Conservation (phyloP, 2,888 invertebrate genomes). For the Megastigmus dorsalis region DNA sequence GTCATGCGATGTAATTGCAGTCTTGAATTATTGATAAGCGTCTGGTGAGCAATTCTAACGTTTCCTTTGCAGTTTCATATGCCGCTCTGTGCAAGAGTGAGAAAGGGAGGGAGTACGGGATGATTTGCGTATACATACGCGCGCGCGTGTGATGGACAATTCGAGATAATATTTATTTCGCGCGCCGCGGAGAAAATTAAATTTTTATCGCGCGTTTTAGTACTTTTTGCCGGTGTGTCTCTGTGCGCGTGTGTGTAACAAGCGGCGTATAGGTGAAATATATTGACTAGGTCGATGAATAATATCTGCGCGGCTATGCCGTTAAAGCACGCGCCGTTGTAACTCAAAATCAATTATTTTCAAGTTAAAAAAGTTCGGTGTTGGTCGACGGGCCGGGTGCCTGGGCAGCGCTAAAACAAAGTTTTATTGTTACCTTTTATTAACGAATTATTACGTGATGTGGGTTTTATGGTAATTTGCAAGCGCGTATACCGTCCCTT, state of each 20-base stretch:
- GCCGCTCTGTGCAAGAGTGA: not conserved
- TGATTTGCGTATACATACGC: conserved; percentile 14
- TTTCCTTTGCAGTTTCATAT: conserved; percentile 3
- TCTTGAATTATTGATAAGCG: conserved; percentile 42
- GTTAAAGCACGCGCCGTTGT: conserved; percentile 36
- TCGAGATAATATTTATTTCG: conserved; percentile 40
- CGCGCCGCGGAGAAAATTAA: conserved; percentile 13
- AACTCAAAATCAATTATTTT: conserved; percentile 49
- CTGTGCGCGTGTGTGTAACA: too few relatives aligned
- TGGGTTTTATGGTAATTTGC: conserved; percentile 2
- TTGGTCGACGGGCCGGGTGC: not conserved
- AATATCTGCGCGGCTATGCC: conserved; percentile 8
- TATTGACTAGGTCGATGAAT: conserved; percentile 44
- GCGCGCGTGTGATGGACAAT: conserved; percentile 7
- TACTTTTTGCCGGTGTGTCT: conserved; percentile 35
- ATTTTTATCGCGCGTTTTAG: conserved; percentile 47
- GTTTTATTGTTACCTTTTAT: conserved; percentile 39
- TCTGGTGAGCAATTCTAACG: not conserved
- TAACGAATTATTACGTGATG: conserved; percentile 26
- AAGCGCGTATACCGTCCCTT: not conserved
- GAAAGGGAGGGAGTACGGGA: not conserved
- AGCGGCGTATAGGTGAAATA: conserved; percentile 40
- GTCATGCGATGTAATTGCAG: conserved; percentile 32
- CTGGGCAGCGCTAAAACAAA: not conserved
- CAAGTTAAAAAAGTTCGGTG: conserved; percentile 27